Evolutionary conservation across 2,797 vertebrate species (phyloP), one percentile per base, ranked within the genome.

Genomic region (Merluccius polli): DNA sequence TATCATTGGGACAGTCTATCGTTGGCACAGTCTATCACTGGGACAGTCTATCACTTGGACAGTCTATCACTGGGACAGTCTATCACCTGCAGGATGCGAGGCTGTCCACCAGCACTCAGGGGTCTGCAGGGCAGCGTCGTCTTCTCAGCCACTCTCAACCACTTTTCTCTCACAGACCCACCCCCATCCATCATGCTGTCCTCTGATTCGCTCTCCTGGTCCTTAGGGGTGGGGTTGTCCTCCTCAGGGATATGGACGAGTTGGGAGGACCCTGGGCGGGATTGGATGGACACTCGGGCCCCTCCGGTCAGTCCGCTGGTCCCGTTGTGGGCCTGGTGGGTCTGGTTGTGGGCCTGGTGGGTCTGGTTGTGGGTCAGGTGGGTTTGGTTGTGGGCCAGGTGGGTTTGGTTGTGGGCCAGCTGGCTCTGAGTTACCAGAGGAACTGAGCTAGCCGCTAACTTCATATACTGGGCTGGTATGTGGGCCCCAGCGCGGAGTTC

Each of bases 171-270:
- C 33, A 96, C 96, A 0, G 96, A 96, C 70, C 94, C 95, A 0
- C 86, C 95, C 76, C 90, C 89, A 0, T 92, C 92, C 82, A 90
- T 85, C 4, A 88, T 84, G 77, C 89, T 91, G 79, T 93, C 92
- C 80, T 93, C 92, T 16, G 90, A 91, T 80, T 93, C 92, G 10
- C 91, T 92, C 79, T 93, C 92, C 77, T 89, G 89, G 44, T 93
- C 91, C 41, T 70, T 96, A 63, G 92, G 91, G 18, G 91, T 94
- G 0, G 88, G 74, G 63, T 90, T 90, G 73, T 92, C 97, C 88
- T 98, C 97, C 82, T 98, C 97, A 0, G 97, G 97, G 85, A 98
- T 98, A 79, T 98, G 97, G 33, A 98, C 97, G 9, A 98, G 86
- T 87, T 98, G 97, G 0, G 96, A 98, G 38, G 97, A 98, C 15